Percentiles rank a stretch among this genome's conserved stretches.
Conservation (phyloP, 2,113 vertebrate species). For the Melierax canorus region DNA sequence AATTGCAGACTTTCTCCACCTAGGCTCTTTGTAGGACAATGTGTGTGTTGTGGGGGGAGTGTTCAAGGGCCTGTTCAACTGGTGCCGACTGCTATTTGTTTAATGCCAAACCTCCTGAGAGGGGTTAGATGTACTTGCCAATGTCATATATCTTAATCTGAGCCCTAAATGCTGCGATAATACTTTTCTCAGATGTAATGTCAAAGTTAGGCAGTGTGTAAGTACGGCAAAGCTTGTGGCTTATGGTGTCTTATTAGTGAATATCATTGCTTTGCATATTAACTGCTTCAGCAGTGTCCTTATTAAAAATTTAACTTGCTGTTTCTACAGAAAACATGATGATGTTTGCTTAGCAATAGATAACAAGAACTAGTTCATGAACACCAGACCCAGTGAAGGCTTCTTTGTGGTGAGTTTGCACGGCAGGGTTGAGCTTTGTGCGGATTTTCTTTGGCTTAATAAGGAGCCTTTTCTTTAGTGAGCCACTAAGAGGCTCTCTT, state of each 20-base stretch:
- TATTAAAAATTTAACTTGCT: slow-evolving; percentile 28
- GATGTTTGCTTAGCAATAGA: neutral
- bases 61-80: neutral
- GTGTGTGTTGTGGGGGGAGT: neutral
- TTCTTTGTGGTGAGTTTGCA: slow-evolving; percentile 1
- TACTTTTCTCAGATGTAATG: neutral
- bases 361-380: neutral
- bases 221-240: neutral
- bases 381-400: neutral
- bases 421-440: neutral
- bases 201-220: neutral
- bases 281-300: neutral
- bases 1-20: slow-evolving; percentile 4
- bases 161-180: neutral
- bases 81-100: neutral
- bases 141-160: slow-evolving; percentile 13
- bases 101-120: neutral
- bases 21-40: neutral
- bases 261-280: neutral
- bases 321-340: slow-evolving; percentile 14
- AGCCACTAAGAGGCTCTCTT: slow-evolving; percentile 68
- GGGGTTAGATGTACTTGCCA: neutral
- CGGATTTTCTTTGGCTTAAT: slow-evolving; percentile 24
- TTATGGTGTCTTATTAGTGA: neutral
- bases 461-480: slow-evolving; percentile 46